A percentile compares a stretch with the other conserved stretches of the same genome.
These are phyloP conservation scores for Sterrhoptilus dennistouni DNA, from an alignment of 2,113 vertebrate species.

Conservation along the genomic window DNA sequence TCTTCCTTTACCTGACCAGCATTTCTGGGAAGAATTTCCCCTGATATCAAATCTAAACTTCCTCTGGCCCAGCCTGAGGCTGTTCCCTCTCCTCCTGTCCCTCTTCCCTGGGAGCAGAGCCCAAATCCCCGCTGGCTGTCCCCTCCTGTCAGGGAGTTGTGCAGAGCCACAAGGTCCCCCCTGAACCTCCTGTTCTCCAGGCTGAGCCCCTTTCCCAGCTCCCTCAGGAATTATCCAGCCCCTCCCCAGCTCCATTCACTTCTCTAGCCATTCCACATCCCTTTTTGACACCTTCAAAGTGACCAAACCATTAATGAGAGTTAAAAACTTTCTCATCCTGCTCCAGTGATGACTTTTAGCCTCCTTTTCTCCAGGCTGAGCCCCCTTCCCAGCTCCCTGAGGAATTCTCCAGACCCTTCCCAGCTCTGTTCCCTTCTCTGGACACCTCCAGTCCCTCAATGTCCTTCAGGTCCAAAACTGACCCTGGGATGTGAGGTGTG, in stretches of 20 bases:
- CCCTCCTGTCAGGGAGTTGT: neutral
- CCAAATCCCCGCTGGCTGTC: rapidly evolving
- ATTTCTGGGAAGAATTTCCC: neutral
- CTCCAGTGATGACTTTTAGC: neutral
- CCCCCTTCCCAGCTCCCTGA: neutral
- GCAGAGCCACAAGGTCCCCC: neutral
- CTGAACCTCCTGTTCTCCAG: neutral
- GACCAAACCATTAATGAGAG: too few relatives aligned
- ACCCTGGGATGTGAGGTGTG: too few relatives aligned
- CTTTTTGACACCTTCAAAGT: too few relatives aligned
- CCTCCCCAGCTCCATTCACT: neutral
- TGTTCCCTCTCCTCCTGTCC: neutral
- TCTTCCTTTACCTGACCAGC: rapidly evolving
- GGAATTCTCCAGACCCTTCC: neutral
- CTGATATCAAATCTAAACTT: rapidly evolving
- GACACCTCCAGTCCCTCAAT: neutral
- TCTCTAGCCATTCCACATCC: too few relatives aligned
- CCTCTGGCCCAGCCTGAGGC: rapidly evolving
- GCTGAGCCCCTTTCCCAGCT: neutral
- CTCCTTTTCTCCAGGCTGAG: neutral
- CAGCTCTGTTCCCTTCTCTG: neutral
- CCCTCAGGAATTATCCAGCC: neutral
- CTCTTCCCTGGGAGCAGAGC: neutral
- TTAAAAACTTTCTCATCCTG: too few relatives aligned
- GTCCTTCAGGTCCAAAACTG: rapidly evolving